Percentiles rank a stretch among this genome's conserved stretches.
Conservation (phyloP, 2,113 vertebrate genomes). For the Silurus meridionalis region DNA sequence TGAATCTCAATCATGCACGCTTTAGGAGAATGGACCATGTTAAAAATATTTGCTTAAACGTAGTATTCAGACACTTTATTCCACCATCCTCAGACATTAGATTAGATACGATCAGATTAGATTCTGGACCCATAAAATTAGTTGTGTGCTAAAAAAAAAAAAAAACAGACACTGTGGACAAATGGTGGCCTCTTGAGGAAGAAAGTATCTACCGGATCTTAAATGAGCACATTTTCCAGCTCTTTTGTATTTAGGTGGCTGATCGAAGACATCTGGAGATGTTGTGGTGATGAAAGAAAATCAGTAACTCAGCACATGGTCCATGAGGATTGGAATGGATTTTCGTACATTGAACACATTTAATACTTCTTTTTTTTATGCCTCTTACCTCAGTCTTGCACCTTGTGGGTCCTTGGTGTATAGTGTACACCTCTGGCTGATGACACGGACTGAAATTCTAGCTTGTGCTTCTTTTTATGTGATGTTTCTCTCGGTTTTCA, state of each 20-base stretch:
- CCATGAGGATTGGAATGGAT: neutral
- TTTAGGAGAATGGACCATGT: no score
- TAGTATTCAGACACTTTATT: neutral
- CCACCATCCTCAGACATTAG: neutral
- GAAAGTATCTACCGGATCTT: neutral
- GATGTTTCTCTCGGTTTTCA: neutral
- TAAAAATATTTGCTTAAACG: no score
- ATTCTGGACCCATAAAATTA: conserved; percentile 20
- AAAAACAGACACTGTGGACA: neutral
- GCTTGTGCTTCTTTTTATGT: neutral
- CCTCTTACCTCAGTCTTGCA: neutral
- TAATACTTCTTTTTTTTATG: neutral
- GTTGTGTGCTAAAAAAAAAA: neutral
- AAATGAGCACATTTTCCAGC: conserved; percentile 41
- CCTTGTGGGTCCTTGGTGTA: neutral
- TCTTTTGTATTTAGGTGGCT: conserved; percentile 35
- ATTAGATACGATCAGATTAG: neutral
- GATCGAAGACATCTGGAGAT: conserved; percentile 28
- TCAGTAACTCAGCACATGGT: conserved; percentile 1
- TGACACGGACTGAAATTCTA: neutral
- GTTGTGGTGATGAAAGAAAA: conserved; percentile 16
- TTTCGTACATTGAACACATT: neutral
- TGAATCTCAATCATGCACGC: no score
- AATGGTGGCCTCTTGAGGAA: conserved; percentile 14
- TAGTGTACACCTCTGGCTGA: neutral